A percentile compares a stretch with the other conserved stretches of the same genome.
Conservation (phyloP, 1,140 invertebrate genomes). For the Halyomorpha halys region DNA sequence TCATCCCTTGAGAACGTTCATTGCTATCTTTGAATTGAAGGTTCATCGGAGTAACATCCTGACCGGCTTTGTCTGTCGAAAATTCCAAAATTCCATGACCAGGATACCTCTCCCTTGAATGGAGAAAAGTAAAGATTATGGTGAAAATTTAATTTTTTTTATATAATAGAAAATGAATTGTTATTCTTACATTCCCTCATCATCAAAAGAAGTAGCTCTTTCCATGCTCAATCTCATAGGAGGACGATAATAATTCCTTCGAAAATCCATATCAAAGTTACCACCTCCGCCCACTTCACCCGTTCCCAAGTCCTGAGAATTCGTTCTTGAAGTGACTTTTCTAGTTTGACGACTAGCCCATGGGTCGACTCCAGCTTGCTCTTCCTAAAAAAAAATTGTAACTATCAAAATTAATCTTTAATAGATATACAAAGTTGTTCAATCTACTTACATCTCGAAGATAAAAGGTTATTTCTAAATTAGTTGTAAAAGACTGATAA, state of each 20-base stretch:
- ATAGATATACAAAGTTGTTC: too few species aligned
- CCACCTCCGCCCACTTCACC: conserved; percentile 26
- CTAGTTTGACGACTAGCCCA: conserved; percentile 31
- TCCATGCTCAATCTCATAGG: conserved; percentile 28
- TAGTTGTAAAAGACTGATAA: conserved; percentile 79
- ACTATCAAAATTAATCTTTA: not conserved
- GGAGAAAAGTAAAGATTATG: conserved; percentile 23
- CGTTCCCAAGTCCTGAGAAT: conserved; percentile 35
- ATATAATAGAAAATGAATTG: not conserved
- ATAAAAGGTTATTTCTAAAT: conserved; percentile 93
- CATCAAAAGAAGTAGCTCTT: conserved; percentile 38
- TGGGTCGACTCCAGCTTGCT: conserved; percentile 57
- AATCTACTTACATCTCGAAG: conserved; percentile 74
- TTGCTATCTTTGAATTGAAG: conserved; percentile 63
- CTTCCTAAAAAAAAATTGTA: conserved; percentile 42
- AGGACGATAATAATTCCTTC: conserved; percentile 32
- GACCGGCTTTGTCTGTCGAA: conserved; percentile 76
- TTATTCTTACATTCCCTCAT: conserved; percentile 30
- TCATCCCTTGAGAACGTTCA: conserved; percentile 54
- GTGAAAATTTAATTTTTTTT: not conserved
- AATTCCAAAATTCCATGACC: conserved; percentile 71
- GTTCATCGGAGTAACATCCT: conserved; percentile 76
- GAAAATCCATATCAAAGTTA: conserved; percentile 40
- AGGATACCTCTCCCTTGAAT: conserved; percentile 39
- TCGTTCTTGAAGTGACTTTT: conserved; percentile 36